Evolutionary conservation across 1,140 invertebrate genomes (phyloP).

Genomic region (Belonocnema kinseyi): DNA sequence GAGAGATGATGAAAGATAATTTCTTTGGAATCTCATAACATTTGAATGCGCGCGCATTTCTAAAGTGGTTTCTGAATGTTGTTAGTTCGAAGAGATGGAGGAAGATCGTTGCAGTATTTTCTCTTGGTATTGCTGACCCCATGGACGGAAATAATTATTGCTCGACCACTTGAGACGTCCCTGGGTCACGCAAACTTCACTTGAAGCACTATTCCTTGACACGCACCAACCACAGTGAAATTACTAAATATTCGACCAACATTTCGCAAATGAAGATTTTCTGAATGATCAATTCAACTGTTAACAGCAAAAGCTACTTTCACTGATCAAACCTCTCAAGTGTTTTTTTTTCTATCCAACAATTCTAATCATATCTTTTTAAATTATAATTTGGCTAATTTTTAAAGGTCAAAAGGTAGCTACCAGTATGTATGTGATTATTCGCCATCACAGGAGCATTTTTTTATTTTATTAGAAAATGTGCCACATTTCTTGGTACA

Average conservation of each 20-base stretch:
- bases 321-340: not conserved
- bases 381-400: too few species aligned
- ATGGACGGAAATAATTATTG: conserved; percentile 52
- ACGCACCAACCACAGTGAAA: conserved; percentile 52
- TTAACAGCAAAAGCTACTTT: not conserved
- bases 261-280: conserved; percentile 43
- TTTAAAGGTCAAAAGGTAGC: too few species aligned
- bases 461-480: too few species aligned
- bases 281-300: not conserved
- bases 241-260: conserved; percentile 42
- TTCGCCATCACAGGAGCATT: too few species aligned
- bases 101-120: conserved; percentile 49
- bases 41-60: not conserved
- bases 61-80: not conserved
- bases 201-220: conserved; percentile 54
- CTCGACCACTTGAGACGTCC: conserved; percentile 49
- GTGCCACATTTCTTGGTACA: too few species aligned
- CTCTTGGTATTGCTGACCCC: conserved; percentile 46
- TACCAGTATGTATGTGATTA: too few species aligned
- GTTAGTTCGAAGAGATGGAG: conserved; percentile 13
- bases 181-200: conserved; percentile 54
- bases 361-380: too few species aligned
- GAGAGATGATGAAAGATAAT: not conserved
- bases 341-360: too few species aligned
- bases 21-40: not conserved